A percentile compares a stretch with the other conserved stretches of the same genome.
phyloP scores from a whole-genome alignment of 2,113 vertebrate genomes.

The Zeus faber region DNA sequence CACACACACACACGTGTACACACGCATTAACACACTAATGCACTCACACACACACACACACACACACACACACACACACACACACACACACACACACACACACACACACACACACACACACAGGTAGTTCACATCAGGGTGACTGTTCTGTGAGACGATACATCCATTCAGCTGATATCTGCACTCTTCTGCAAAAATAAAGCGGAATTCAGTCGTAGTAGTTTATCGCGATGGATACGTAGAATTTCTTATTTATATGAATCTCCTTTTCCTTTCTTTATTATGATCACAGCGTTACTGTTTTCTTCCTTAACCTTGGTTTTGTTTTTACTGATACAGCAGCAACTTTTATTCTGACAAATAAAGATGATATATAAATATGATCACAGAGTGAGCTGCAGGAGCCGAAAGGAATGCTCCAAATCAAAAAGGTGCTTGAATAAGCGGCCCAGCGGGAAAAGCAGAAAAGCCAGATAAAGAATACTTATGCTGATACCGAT shows the following conservation, averaged over 20 bases:
- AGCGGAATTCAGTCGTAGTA: conserved; percentile 17
- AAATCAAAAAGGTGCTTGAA: too few relatives aligned
- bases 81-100: conserved; percentile 2
- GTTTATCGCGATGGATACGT: conserved; percentile 14
- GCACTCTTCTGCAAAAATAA: conserved; percentile 5
- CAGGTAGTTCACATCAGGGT: conserved; percentile 12
- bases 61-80: background rate
- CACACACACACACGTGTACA: background rate
- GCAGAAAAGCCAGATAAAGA: too few relatives aligned
- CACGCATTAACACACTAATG: background rate
- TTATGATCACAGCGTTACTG: conserved; percentile 9
- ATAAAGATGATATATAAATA: conserved; percentile 11
- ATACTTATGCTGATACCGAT: too few relatives aligned
- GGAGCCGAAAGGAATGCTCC: too few relatives aligned
- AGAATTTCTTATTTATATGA: background rate
- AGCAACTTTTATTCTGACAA: conserved; percentile 15
- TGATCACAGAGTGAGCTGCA: conserved; percentile 5
- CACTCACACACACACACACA: background rate
- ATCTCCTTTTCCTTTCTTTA: too few relatives aligned
- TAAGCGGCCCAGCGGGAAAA: too few relatives aligned
- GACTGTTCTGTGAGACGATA: conserved; percentile 6
- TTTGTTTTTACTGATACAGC: too few relatives aligned
- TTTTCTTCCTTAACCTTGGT: too few relatives aligned
- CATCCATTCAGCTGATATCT: conserved; percentile 5
- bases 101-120: conserved; percentile 1